Evolutionary conservation across 2,888 invertebrate genomes (phyloP).

Genomic region (Pollenia griseotomentosa): DNA sequence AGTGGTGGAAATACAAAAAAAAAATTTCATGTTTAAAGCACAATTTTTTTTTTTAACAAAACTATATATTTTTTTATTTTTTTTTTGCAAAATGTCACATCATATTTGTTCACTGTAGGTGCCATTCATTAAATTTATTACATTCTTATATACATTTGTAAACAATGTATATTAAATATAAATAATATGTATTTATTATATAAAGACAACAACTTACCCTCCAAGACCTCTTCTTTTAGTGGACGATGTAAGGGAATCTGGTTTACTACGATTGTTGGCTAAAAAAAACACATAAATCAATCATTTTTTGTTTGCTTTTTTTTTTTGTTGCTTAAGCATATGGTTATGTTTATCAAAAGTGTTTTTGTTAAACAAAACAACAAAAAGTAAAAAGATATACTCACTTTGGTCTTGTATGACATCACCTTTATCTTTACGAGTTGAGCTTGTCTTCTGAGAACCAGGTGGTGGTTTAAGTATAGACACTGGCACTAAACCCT

Average conservation of each 20-base stretch:
- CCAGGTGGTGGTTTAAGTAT: slow-evolving; percentile 91
- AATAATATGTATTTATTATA: not conserved
- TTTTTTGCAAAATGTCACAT: no score
- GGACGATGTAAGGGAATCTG: slow-evolving; percentile 88
- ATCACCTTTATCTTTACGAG: slow-evolving; percentile 81
- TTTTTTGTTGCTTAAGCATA: not conserved
- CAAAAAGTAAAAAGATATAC: slow-evolving; percentile 47
- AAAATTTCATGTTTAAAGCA: no score
- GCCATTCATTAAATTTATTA: not conserved
- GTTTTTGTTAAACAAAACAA: slow-evolving; percentile 22
- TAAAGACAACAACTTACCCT: slow-evolving; percentile 87
- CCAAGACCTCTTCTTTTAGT: slow-evolving; percentile 93
- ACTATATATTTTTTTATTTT: no score
- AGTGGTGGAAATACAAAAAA: no score
- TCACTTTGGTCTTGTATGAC: slow-evolving; percentile 83
- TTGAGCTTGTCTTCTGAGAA: slow-evolving; percentile 82
- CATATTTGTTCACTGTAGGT: not conserved
- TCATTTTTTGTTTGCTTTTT: slow-evolving; percentile 19
- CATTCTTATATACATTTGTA: not conserved
- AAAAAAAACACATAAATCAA: slow-evolving; percentile 85
- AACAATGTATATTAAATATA: not conserved
- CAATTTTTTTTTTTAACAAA: no score
- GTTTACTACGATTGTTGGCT: slow-evolving; percentile 84
- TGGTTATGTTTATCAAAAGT: slow-evolving; percentile 1
- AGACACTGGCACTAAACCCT: slow-evolving; percentile 92